Evolutionary conservation across 2,113 vertebrate species (phyloP).

Genomic region (Cacatua alba): DNA sequence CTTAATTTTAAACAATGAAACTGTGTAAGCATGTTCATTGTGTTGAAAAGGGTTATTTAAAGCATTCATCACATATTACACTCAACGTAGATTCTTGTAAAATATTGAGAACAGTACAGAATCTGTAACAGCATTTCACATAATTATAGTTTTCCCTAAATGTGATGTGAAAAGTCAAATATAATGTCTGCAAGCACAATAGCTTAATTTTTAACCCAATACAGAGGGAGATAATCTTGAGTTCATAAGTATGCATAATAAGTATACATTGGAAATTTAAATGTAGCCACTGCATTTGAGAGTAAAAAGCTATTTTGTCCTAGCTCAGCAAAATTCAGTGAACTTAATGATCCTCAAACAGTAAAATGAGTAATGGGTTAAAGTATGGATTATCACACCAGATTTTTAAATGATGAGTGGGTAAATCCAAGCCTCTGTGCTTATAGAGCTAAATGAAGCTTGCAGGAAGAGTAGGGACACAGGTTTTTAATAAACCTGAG

Average conservation of each 20-base stretch:
- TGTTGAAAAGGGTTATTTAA: background rate
- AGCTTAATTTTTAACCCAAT: background rate
- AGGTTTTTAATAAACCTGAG: background rate
- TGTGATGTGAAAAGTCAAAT: background rate
- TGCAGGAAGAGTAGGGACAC: background rate
- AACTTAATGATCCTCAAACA: background rate
- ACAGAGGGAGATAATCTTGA: background rate
- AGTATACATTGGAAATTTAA: background rate
- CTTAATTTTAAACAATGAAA: constrained; percentile 10
- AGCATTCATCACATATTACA: background rate
- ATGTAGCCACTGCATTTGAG: background rate
- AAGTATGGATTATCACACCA: background rate
- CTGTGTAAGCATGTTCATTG: background rate
- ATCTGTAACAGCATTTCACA: background rate
- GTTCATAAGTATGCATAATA: background rate
- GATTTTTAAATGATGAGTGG: background rate
- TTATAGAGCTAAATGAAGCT: background rate
- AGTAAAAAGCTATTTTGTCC: background rate
- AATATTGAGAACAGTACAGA: background rate
- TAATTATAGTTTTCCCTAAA: background rate
- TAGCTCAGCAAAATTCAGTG: background rate
- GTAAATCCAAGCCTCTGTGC: background rate
- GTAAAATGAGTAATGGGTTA: background rate
- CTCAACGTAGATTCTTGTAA: background rate
- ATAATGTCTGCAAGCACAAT: background rate